Conservation (phyloP, 2,888 invertebrate genomes). For the Venusia cambrica region DNA sequence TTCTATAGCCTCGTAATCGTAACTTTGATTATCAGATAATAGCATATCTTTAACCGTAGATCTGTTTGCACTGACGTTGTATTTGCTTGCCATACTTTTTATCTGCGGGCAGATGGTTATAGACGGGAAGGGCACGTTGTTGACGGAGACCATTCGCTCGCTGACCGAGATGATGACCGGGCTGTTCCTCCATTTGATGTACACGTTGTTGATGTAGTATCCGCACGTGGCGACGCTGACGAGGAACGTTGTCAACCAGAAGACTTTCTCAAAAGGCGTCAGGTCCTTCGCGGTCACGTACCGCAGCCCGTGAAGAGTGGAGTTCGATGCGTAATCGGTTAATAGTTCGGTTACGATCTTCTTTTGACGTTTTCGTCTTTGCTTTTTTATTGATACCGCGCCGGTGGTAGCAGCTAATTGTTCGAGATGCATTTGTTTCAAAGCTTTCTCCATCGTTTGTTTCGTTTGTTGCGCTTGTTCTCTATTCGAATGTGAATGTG, state of each 20-base stretch:
- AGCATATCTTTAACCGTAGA: not conserved
- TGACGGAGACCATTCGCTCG: slow-evolving; percentile 42
- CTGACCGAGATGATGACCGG: slow-evolving; percentile 53
- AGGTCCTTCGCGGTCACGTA: slow-evolving; percentile 11
- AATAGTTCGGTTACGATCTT: slow-evolving; percentile 26
- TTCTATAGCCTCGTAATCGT: too few species aligned
- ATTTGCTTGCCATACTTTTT: slow-evolving; percentile 33
- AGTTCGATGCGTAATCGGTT: slow-evolving; percentile 14
- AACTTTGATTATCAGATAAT: too few species aligned
- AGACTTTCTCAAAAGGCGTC: slow-evolving; percentile 26
- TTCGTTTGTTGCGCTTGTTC: slow-evolving; percentile 2
- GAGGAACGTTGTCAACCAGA: slow-evolving; percentile 45
- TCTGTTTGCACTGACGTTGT: slow-evolving; percentile 30
- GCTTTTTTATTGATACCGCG: slow-evolving; percentile 37
- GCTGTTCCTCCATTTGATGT: slow-evolving; percentile 45
- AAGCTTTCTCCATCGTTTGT: slow-evolving; percentile 9
- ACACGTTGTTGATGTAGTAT: slow-evolving; percentile 41
- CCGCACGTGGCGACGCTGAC: slow-evolving; percentile 39
- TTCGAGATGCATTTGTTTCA: too few species aligned
- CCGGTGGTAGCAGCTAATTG: slow-evolving; percentile 29
- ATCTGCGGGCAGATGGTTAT: slow-evolving; percentile 50
- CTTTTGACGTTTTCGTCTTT: slow-evolving; percentile 42
- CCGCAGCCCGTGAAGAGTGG: slow-evolving; percentile 13
- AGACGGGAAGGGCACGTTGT: slow-evolving; percentile 53
- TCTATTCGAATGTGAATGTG: not conserved